These are phyloP conservation scores for Acrobasis suavella DNA, from an alignment of 2,888 invertebrate genomes.

Conservation along the genomic window DNA sequence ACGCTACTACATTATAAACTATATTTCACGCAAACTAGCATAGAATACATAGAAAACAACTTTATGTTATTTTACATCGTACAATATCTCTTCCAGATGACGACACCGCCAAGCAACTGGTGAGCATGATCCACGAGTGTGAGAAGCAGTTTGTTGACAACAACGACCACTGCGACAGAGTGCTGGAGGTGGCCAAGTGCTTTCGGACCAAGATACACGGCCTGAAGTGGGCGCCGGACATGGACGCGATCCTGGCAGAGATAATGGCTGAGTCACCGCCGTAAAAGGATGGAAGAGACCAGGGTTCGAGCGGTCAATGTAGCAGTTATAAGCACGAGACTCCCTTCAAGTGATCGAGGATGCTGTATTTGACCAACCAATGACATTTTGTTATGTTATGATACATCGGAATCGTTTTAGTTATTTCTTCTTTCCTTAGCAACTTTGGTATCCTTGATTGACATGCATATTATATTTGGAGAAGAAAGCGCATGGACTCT, in stretches of 20 bases:
- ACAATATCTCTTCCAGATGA: conserved; percentile 50
- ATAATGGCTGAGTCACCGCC: conserved; percentile 47
- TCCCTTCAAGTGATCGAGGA: no score
- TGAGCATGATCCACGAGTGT: conserved; percentile 59
- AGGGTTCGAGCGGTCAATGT: not conserved
- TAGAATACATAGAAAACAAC: no score
- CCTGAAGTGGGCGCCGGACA: conserved; percentile 69
- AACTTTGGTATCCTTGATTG: no score
- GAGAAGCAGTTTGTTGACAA: conserved; percentile 42
- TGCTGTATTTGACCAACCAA: no score
- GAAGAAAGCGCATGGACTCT: no score
- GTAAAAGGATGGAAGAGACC: not conserved
- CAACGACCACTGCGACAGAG: conserved; percentile 51
- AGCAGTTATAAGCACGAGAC: not conserved
- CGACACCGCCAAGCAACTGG: conserved; percentile 57
- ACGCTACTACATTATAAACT: no score
- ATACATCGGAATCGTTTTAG: no score
- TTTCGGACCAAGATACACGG: conserved; percentile 67
- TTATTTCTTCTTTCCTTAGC: no score
- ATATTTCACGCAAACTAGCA: no score
- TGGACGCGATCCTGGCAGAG: conserved; percentile 63
- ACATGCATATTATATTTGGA: no score
- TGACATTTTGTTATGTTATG: no score
- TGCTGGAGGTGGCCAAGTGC: conserved; percentile 64
- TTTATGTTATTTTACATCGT: no score